Evolutionary conservation across 2,113 vertebrate species (phyloP).

Genomic region (Callipepla californica): DNA sequence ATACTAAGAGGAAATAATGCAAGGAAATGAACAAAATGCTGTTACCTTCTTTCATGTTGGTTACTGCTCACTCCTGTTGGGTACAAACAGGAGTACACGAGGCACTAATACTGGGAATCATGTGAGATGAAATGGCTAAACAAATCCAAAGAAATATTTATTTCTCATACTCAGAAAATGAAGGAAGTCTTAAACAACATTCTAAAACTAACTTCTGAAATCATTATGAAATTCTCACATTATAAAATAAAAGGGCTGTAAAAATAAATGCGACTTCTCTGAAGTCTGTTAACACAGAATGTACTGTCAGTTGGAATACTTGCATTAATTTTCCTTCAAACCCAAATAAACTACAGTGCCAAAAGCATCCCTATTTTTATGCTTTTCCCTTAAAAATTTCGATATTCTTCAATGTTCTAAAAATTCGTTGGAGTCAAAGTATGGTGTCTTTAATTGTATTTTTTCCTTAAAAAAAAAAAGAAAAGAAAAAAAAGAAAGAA

Average conservation of each 20-base stretch:
- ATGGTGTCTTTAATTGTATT: neutral
- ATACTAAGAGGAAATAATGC: neutral
- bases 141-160: neutral
- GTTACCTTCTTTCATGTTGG: neutral
- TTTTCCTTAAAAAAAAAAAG: too few relatives aligned
- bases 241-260: neutral
- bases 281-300: neutral
- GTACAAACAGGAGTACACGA: neutral
- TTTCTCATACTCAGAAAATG: neutral
- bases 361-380: neutral
- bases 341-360: neutral
- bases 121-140: neutral
- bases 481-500: neutral
- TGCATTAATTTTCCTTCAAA: neutral
- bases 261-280: neutral
- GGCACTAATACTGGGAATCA: neutral
- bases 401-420: neutral
- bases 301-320: neutral
- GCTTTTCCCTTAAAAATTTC: neutral
- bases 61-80: neutral
- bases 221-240: neutral
- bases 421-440: neutral
- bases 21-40: neutral
- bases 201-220: neutral
- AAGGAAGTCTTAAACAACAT: neutral